A percentile compares a stretch with the other conserved stretches of the same genome.
Conservation (phyloP, 2,113 vertebrate species). For the Anoura caudifer region DNA sequence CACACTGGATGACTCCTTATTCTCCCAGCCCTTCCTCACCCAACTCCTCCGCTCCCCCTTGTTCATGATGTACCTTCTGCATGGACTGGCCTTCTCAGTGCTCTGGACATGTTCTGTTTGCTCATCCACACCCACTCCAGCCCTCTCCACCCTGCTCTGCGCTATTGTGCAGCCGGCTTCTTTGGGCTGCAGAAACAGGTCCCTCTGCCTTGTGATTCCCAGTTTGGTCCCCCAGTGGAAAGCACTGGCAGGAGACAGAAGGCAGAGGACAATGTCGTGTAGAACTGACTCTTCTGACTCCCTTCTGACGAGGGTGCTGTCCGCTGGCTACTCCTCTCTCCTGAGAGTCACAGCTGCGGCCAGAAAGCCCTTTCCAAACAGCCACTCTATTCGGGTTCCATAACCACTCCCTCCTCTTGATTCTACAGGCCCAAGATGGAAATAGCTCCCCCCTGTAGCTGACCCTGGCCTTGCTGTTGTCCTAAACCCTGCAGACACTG, state of each 20-base stretch:
- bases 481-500: not conserved
- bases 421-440: not conserved
- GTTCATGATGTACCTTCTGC: not conserved
- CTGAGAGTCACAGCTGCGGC: not conserved
- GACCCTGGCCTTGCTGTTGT: not conserved
- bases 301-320: not conserved
- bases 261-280: not conserved
- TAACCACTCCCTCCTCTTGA: not conserved
- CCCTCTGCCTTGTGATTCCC: not conserved
- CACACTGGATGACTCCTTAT: rapidly evolving
- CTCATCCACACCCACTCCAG: not conserved
- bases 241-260: not conserved
- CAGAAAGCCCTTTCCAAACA: not conserved
- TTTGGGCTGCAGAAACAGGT: not conserved
- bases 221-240: not conserved
- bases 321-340: not conserved
- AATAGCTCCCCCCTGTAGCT: not conserved
- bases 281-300: no score
- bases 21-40: not conserved
- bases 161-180: not conserved
- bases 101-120: not conserved
- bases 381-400: not conserved
- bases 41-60: no score
- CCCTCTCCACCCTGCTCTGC: not conserved
- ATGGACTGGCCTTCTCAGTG: not conserved